Base-by-base conservation (phyloP, 37 sponge, comb jelly and placozoan genomes). In the Diacarnus erythraeanus region DNA sequence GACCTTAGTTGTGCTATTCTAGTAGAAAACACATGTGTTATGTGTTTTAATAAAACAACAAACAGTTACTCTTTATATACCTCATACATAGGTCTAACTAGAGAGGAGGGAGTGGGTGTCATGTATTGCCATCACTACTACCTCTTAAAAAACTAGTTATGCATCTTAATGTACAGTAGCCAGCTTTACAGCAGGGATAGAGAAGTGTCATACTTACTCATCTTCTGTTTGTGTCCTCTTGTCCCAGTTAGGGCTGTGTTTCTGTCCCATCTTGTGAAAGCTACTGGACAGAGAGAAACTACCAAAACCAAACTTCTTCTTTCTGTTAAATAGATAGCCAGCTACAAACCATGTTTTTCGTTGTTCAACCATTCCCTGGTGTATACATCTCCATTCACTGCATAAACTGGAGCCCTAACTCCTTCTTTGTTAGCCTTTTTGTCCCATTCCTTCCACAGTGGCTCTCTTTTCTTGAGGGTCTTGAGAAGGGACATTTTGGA, bases 281-380 rank as follows among this genome's bases (percentile, higher is more conserved):
- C 77, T 76, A 30, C 74, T 54, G 33, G 34, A 41, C 84, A 83
- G 20, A 0, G 84, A 66, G 42, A 83, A 83, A 4, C 84, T 77
- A 0, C 77, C 84, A 68, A 75, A 83, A 18, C 84, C 84, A 35
- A 83, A 76, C 33, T 69, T 76, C 54, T 54, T 74, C 74, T 51
- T 59, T 59, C n/a, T n/a, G n/a, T n/a, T n/a, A n/a, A n/a, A n/a
- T n/a, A n/a, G n/a, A n/a, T n/a, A n/a, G n/a, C n/a, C n/a, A n/a
- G n/a, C n/a, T n/a, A n/a, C 93, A 82, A 67, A 82, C 99, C 99
- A 38, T 87, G 77, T 44, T 92, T 93, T 57, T 89, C 81, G 68
- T 98, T 91, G 77, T 94, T 84, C 20, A 80, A 67, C 97, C 97
- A 98, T 37, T 98, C 97, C 22, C 99, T 97, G 36, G 81, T 84